A percentile compares a stretch with the other conserved stretches of the same genome.
Conservation (phyloP, 2,113 vertebrate genomes). For the Indicator indicator region DNA sequence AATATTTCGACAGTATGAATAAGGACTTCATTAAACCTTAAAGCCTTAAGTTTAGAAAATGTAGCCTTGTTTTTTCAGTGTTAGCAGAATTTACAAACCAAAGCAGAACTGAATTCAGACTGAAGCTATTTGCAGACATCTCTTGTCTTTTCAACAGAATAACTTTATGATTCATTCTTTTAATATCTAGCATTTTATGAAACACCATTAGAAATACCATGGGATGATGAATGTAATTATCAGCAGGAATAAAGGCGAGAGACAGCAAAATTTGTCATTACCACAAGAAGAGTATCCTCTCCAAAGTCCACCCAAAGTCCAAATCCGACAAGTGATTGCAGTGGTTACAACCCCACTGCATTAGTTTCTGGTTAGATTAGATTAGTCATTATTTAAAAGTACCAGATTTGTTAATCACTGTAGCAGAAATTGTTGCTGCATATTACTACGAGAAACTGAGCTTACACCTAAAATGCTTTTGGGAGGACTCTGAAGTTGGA, state of each 20-base stretch:
- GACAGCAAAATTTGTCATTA: background rate
- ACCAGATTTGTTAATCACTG: conserved; percentile 29
- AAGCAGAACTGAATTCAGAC: background rate
- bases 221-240: background rate
- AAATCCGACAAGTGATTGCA: conserved; percentile 37
- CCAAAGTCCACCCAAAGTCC: background rate
- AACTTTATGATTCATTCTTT: background rate
- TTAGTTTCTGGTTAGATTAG: conserved; percentile 30
- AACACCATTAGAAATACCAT: background rate
- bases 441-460: background rate
- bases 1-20: background rate
- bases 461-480: background rate
- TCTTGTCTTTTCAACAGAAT: background rate
- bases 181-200: background rate
- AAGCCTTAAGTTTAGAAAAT: background rate
- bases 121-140: background rate
- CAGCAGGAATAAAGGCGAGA: background rate
- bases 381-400: conserved; percentile 53
- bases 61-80: background rate
- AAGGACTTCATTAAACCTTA: background rate
- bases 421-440: conserved; percentile 16
- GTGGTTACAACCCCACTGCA: conserved; percentile 10
- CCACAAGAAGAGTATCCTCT: background rate
- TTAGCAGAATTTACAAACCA: background rate
- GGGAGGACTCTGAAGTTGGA: background rate